Evolutionary conservation across 2,797 vertebrate species (phyloP), one percentile per base, ranked within the genome.

Genomic region (Gobionotothen gibberifrons): DNA sequence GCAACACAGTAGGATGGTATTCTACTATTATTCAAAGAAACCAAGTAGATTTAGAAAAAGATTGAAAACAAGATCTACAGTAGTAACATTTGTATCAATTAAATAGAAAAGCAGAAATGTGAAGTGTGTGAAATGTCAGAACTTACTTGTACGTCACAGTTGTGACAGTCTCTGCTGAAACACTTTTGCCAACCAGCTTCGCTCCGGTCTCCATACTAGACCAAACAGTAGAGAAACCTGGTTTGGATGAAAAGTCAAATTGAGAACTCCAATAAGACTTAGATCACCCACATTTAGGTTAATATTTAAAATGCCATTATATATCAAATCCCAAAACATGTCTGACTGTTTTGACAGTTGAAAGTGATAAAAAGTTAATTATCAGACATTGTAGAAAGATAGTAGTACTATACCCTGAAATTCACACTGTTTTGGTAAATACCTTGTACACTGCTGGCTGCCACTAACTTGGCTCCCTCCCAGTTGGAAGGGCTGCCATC

Each of bases 131-230:
- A 57, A 56, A 73, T 44, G 54, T 56, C 1, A 67, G 47, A 65
- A 95, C 97, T 95, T 95, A 99, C 97, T 99, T 99, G 94, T 98
- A 85, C 74, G 93, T 97, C 82, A 99, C 96, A 1, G 96, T 98
- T 52, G 93, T 94, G 48, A 98, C 97, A 0, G 97, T 98, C 89
- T 98, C 98, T 43, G 95, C 84, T 72, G 95, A 86, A 69, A 98
- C 95, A 85, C 95, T 98, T 92, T 95, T 97, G 76, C 95, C 95
- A 72, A 99, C 92, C 74, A 95, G 96, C 87, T 95, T 99, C 0
- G 96, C 98, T 48, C 97, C 97, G 2, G 92, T 90, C 89, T 98
- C 98, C 94, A 99, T 86, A 82, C 97, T 97, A 3, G 94, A 93
- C 98, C 98, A 99, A 64, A 98, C 87, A 3, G 97, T 95, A 58